Evolutionary conservation across 2,888 invertebrate species (phyloP), one percentile per base, ranked within the genome.

Genomic region (Nemotelus nigrinus): DNA sequence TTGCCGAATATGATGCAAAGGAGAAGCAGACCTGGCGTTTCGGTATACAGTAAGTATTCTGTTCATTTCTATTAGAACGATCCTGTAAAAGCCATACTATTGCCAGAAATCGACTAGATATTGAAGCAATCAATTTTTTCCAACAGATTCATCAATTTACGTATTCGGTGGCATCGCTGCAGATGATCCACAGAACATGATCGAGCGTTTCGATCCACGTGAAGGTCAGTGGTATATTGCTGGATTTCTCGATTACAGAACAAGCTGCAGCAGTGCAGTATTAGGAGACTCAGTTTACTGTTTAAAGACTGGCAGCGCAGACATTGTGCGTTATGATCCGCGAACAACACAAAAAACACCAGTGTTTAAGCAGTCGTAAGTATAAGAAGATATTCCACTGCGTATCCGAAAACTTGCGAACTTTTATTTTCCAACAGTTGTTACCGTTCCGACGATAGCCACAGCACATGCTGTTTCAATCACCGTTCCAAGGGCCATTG

Each of bases 151-250:
- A 50, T 48, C 68, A 50, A 48, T 68, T 39, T 68, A 68, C 10
- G 68, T 68, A n/a, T 68, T 68, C 39, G 68, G 68, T 2, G 68
- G 68, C 6, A 41, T 48, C 53, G 53, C n/a, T 68, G 53, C 50
- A 7, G 47, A 47, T 47, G 65, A 65, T 41, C 47, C 44, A 10
- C 65, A 45, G 7, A 65, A 65, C 7, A 50, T 68, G 3, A 53
- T 68, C 7, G 68, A 68, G 2, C 68, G 68, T 3, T 50, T 41
- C 10, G 68, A 68, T 68, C 68, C 68, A 39, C n/a, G 68, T 5
- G 68, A 68, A 50, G 68, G 68, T 6, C 53, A 53, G 53, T 68
- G 68, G 68, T 68, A 41, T 39, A 68, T 50, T 25, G 68, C 68
- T 39, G 68, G 68, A 3, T 4, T 48, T 53, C 10, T 68, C 0